These are phyloP conservation scores for Enteromius anoplus DNA, from an alignment of 2,797 vertebrate genomes.

Conservation along the genomic window DNA sequence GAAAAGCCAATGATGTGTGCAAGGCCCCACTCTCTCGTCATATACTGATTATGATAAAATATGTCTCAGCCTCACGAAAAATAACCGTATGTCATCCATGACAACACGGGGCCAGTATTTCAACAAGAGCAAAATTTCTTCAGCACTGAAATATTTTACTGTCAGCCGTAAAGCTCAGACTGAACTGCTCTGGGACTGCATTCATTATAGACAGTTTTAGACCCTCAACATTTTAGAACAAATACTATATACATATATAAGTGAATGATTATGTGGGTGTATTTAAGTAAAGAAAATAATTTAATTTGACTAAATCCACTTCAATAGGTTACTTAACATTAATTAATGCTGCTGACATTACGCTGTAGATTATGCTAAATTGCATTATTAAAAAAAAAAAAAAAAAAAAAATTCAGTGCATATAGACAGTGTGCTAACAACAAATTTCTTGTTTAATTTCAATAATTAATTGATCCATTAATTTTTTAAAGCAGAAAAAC, in stretches of 20 bases:
- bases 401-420: neutral
- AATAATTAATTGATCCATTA: neutral
- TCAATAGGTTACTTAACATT: neutral
- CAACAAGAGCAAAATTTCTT: slow-evolving; percentile 97
- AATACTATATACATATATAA: neutral
- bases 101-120: slow-evolving; percentile 92
- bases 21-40: slow-evolving; percentile 81
- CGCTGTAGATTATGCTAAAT: neutral
- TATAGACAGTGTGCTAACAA: neutral
- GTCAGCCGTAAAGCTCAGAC: slow-evolving; percentile 92
- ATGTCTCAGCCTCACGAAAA: slow-evolving; percentile 85
- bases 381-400: neutral
- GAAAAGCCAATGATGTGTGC: slow-evolving; percentile 97
- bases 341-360: neutral
- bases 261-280: neutral
- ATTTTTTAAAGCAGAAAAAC: neutral
- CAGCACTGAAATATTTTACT: slow-evolving; percentile 97
- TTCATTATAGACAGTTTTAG: neutral
- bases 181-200: slow-evolving; percentile 69
- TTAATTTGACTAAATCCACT: neutral
- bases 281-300: neutral
- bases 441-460: neutral
- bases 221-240: neutral
- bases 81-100: slow-evolving; percentile 95
- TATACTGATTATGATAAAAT: slow-evolving; percentile 94